Conservation (phyloP, 2,888 invertebrate species). For the Hypomecis atomaria region DNA sequence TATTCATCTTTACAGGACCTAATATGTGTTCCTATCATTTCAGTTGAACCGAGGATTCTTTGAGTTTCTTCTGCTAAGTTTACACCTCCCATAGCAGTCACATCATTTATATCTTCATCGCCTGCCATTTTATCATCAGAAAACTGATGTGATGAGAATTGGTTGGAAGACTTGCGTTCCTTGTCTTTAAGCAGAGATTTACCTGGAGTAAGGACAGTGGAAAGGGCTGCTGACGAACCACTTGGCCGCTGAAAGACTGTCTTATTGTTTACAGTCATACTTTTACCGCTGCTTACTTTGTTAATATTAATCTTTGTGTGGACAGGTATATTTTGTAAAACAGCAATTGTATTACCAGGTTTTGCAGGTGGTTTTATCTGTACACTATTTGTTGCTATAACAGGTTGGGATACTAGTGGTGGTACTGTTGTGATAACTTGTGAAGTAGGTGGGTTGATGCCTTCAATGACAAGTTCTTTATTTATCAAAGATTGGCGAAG, state of each 20-base stretch:
- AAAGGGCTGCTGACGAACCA: constrained; percentile 61
- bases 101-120: constrained; percentile 99
- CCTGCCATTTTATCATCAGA: constrained; percentile 86
- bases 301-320: constrained; percentile 71
- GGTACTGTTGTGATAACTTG: constrained; percentile 64
- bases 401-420: constrained; percentile 37
- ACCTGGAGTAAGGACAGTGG: constrained; percentile 76
- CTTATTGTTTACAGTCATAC: constrained; percentile 78
- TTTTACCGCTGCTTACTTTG: constrained; percentile 69
- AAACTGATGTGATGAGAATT: constrained; percentile 83
- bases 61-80: constrained; percentile 98
- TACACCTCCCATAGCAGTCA: constrained; percentile 99
- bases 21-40: constrained; percentile 94
- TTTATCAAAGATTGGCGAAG: constrained; percentile 95
- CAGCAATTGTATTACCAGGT: constrained; percentile 66
- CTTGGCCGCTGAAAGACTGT: constrained; percentile 64
- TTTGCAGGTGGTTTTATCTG: constrained; percentile 58
- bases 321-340: constrained; percentile 76
- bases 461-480: constrained; percentile 96
- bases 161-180: constrained; percentile 86
- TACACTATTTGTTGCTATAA: constrained; percentile 18
- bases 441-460: constrained; percentile 96
- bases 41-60: constrained; percentile 96
- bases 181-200: constrained; percentile 90
- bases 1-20: constrained; percentile 97